These are phyloP conservation scores for Hydropsyche betteni DNA, from an alignment of 2,888 invertebrate genomes.

Conservation along the genomic window DNA sequence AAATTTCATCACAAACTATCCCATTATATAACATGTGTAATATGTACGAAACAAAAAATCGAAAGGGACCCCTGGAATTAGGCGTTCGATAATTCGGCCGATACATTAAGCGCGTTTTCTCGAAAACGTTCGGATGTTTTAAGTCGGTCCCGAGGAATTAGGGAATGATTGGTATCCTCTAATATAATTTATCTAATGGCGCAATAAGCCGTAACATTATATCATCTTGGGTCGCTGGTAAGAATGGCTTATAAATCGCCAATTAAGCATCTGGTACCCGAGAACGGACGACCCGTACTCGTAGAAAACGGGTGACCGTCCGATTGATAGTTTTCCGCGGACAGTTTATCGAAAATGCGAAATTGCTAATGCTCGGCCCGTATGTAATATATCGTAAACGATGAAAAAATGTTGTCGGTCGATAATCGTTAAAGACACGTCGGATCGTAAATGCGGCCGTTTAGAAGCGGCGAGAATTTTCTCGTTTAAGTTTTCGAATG, in stretches of 20 bases:
- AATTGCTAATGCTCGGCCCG: too few species aligned
- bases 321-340: conserved; percentile 37
- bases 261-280: conserved; percentile 52
- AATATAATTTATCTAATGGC: conserved; percentile 52
- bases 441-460: too few species aligned
- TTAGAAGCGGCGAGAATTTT: too few species aligned
- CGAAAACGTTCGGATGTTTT: conserved; percentile 37
- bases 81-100: conserved; percentile 25
- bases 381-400: too few species aligned
- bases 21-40: too few species aligned
- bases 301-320: conserved; percentile 1
- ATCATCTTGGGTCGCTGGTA: conserved; percentile 50
- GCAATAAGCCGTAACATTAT: conserved; percentile 51
- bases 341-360: neutral
- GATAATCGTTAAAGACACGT: too few species aligned
- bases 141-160: conserved; percentile 46
- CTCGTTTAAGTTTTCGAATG: too few species aligned
- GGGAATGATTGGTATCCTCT: conserved; percentile 48
- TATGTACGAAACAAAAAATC: too few species aligned
- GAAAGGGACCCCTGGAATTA: too few species aligned
- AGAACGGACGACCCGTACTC: conserved; percentile 36
- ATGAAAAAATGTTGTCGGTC: too few species aligned
- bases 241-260: conserved; percentile 52
- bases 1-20: too few species aligned
- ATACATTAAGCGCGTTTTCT: neutral